A percentile compares a stretch with the other conserved stretches of the same genome.
Evolutionary conservation across 2,113 vertebrate species (phyloP).

Genomic region (Protomyctophum bolini): DNA sequence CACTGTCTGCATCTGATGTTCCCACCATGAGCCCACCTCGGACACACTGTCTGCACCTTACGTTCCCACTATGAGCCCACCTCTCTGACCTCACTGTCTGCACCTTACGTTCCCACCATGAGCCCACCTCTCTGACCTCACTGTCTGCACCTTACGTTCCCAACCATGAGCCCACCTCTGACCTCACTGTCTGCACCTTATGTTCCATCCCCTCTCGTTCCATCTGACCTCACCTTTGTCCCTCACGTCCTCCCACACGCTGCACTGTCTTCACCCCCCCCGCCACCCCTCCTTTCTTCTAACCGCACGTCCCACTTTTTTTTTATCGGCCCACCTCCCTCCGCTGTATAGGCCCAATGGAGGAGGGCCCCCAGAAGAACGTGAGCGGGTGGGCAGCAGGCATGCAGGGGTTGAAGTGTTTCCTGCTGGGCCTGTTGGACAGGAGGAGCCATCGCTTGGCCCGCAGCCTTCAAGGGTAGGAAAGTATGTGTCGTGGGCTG

Average conservation of each 20-base stretch:
- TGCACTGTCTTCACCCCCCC: conserved; percentile 33
- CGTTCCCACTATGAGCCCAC: too few species aligned
- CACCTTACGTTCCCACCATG: too few species aligned
- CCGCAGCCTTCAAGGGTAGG: conserved; percentile 88
- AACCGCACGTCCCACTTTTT: conserved; percentile 54
- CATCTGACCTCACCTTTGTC: conserved; percentile 27
- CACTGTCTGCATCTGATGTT: too few species aligned
- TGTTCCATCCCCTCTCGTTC: conserved; percentile 70
- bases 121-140: too few species aligned
- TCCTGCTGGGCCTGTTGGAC: conserved; percentile 93
- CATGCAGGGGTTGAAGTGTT: conserved; percentile 87
- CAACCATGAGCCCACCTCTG: background rate
- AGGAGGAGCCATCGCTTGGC: conserved; percentile 94
- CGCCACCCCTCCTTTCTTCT: conserved; percentile 33
- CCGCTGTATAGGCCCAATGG: background rate
- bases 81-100: too few species aligned
- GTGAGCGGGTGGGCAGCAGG: conserved; percentile 76
- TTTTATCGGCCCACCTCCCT: conserved; percentile 48
- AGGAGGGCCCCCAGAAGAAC: conserved; percentile 23
- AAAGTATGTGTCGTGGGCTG: conserved; percentile 94
- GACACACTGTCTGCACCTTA: too few species aligned
- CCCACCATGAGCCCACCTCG: too few species aligned
- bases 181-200: background rate
- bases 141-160: too few species aligned
- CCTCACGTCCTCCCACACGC: background rate